Percentiles rank a stretch among this genome's conserved stretches.
phyloP scores from a whole-genome alignment of 1,140 invertebrate species.

The Dryas iulia region DNA sequence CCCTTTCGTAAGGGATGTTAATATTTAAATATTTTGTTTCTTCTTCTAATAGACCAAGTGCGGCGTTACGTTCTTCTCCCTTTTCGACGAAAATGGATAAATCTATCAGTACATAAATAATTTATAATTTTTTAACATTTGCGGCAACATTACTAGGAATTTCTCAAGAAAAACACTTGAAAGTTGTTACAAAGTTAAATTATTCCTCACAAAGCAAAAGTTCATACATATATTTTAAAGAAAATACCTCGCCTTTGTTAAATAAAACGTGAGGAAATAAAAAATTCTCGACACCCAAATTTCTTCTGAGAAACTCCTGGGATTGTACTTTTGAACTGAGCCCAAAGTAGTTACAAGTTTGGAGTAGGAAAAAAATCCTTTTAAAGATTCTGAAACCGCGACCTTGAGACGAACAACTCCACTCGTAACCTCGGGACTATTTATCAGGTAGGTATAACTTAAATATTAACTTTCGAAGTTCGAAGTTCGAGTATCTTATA shows the following conservation, averaged over 20 bases:
- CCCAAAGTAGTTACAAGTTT: background rate
- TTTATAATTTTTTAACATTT: too few species aligned
- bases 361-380: background rate
- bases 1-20: too few species aligned
- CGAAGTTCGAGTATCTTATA: background rate
- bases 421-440: background rate
- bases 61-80: too few species aligned
- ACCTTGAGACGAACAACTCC: background rate
- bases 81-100: too few species aligned
- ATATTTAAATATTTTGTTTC: too few species aligned
- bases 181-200: background rate
- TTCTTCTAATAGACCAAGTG: too few species aligned
- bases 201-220: background rate
- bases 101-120: too few species aligned
- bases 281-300: background rate
- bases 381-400: background rate
- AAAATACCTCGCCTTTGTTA: background rate
- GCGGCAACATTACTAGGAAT: background rate
- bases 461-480: background rate
- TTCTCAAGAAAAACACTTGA: background rate
- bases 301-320: background rate
- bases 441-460: background rate
- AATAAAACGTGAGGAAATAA: constrained; percentile 3
- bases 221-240: background rate
- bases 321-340: background rate